Conservation (phyloP, 2,797 vertebrate genomes). For the Emys orbicularis region DNA sequence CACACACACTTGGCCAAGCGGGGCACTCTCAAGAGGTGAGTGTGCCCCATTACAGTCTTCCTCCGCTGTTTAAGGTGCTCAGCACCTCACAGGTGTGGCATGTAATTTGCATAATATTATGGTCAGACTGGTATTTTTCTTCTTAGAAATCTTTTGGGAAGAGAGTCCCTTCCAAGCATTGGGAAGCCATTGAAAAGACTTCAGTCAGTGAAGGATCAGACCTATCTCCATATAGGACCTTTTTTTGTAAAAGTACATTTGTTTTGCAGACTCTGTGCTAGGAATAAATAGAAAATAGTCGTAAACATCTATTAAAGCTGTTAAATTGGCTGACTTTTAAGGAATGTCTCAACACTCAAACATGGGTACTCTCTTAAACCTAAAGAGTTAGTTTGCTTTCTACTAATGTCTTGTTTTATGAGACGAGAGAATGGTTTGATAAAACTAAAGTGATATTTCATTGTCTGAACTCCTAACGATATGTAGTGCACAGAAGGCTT, state of each 20-base stretch:
- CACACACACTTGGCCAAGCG: no score
- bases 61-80: no score
- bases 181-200: background rate
- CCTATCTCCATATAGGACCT: accelerated
- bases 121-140: no score
- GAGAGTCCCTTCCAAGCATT: no score
- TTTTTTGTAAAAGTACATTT: background rate
- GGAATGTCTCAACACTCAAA: no score
- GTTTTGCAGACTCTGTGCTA: background rate
- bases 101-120: no score
- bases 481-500: background rate
- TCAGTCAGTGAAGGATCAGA: background rate
- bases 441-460: background rate
- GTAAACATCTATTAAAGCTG: background rate
- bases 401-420: background rate
- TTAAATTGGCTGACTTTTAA: background rate
- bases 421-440: background rate
- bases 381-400: background rate
- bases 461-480: background rate
- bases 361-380: background rate
- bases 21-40: no score
- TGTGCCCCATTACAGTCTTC: no score
- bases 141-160: no score
- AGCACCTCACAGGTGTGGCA: no score
- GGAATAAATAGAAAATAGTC: background rate